Evolutionary conservation across 2,888 invertebrate genomes (phyloP).

Genomic region (Siphlonurus alternatus): DNA sequence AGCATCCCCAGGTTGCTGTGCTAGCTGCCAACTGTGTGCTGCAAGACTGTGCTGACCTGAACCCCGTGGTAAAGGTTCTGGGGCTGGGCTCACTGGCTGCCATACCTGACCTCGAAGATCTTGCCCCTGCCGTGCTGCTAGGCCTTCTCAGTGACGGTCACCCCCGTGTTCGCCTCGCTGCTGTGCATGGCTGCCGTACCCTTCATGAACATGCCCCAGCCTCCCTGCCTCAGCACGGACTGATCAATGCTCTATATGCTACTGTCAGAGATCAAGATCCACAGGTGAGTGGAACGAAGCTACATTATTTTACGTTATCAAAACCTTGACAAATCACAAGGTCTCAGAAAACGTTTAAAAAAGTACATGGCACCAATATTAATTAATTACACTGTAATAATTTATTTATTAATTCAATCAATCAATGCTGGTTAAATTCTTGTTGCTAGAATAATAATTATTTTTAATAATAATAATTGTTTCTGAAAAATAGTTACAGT

Average conservation of each 20-base stretch:
- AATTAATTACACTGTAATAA: no score
- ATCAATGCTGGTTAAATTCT: no score
- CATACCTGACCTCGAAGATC: conserved; percentile 10
- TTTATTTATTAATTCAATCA: no score
- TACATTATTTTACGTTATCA: no score
- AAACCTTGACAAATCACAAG: no score
- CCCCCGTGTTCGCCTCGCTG: conserved; percentile 12
- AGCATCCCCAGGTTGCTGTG: conserved; percentile 12
- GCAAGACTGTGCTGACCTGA: conserved; percentile 13
- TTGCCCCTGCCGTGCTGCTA: conserved; percentile 10
- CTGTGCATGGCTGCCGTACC: conserved; percentile 9
- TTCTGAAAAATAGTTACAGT: no score
- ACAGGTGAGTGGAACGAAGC: no score
- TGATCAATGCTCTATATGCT: not conserved
- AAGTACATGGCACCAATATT: no score
- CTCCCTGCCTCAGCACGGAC: not conserved
- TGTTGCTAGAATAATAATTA: no score
- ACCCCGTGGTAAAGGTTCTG: conserved; percentile 13
- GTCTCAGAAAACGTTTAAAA: no score
- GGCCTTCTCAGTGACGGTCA: conserved; percentile 11
- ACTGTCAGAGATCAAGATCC: not conserved
- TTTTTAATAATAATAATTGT: no score
- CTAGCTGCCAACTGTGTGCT: conserved; percentile 13
- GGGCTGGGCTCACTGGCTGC: conserved; percentile 11
- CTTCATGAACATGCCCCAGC: not conserved